phyloP scores from a whole-genome alignment of 2,797 vertebrate species.

The Taeniopygia guttata region DNA sequence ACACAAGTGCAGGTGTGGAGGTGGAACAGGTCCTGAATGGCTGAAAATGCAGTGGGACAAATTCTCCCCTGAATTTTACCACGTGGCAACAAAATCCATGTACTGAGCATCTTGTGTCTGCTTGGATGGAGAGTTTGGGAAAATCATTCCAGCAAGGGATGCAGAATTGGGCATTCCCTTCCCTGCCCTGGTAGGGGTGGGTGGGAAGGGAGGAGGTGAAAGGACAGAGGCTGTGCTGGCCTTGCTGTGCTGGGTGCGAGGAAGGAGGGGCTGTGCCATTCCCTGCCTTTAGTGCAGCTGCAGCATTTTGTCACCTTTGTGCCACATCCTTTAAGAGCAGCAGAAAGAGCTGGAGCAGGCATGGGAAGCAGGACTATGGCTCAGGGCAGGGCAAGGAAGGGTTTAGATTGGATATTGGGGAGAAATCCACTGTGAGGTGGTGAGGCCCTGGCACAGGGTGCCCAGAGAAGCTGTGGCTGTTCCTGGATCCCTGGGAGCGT shows the following conservation, averaged over 20 bases:
- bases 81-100: accelerated
- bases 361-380: not conserved
- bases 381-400: not conserved
- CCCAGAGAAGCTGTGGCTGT: not conserved
- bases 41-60: not conserved
- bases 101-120: not conserved
- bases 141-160: not conserved
- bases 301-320: not conserved
- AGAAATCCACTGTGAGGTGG: not conserved
- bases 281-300: not conserved
- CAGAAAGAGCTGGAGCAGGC: not conserved
- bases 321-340: accelerated
- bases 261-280: not conserved
- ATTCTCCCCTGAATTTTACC: not conserved
- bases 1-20: not conserved
- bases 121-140: not conserved
- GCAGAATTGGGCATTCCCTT: not conserved
- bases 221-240: not conserved
- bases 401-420: not conserved
- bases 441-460: not conserved
- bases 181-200: not conserved
- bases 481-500: not conserved
- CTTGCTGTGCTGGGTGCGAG: not conserved
- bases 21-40: not conserved
- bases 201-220: not conserved